phyloP scores from a whole-genome alignment of 2,888 invertebrate genomes.

The Philhelius pedissequus region DNA sequence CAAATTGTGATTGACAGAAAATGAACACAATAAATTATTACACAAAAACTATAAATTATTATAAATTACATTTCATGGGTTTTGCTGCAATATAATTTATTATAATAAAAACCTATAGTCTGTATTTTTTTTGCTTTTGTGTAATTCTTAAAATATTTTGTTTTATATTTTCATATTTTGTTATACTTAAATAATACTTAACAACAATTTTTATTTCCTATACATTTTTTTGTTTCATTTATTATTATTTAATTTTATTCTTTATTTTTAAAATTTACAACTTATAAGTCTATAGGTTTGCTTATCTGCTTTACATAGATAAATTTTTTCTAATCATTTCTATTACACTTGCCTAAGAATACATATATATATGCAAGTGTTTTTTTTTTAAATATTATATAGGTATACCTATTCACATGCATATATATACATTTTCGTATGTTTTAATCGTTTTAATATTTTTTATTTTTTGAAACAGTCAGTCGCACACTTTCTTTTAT shows the following conservation, averaged over 20 bases:
- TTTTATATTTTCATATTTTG: slow-evolving; percentile 34
- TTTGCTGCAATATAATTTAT: background rate
- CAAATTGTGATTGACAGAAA: background rate
- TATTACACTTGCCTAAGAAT: slow-evolving; percentile 52
- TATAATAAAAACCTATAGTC: background rate
- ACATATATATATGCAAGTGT: slow-evolving; percentile 38
- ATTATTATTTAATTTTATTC: slow-evolving; percentile 35
- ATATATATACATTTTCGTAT: slow-evolving; percentile 47
- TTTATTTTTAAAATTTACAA: slow-evolving; percentile 56
- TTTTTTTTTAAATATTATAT: background rate
- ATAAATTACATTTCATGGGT: background rate
- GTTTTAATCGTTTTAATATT: slow-evolving; percentile 30
- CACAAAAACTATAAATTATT: background rate
- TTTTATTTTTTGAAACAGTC: slow-evolving; percentile 57
- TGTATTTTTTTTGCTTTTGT: background rate
- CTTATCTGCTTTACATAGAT: slow-evolving; percentile 60
- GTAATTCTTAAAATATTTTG: slow-evolving; percentile 13
- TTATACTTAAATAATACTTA: slow-evolving; percentile 67
- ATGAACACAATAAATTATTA: background rate
- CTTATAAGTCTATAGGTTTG: slow-evolving; percentile 68
- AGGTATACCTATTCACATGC: slow-evolving; percentile 20
- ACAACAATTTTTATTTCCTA: slow-evolving; percentile 68
- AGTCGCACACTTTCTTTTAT: slow-evolving; percentile 62
- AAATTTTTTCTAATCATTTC: slow-evolving; percentile 60
- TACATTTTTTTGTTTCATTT: slow-evolving; percentile 45